A percentile compares a stretch with the other conserved stretches of the same genome.
Evolutionary conservation across 2,888 invertebrate genomes (phyloP).

Genomic region (Acronicta aceris): DNA sequence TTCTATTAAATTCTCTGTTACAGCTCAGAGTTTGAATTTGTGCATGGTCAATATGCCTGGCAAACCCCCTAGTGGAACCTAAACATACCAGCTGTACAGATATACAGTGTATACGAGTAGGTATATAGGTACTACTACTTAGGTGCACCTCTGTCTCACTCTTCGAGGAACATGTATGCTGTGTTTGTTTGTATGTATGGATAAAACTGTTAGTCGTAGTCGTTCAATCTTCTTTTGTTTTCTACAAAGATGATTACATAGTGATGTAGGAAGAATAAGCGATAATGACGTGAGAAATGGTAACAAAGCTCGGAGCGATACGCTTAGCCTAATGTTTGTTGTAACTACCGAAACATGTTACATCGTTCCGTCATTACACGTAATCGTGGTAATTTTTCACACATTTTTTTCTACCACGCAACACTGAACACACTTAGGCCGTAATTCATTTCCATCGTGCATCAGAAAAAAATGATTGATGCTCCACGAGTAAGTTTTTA

Average conservation of each 20-base stretch:
- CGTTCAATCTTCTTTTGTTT: conserved; percentile 39
- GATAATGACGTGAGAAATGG: conserved; percentile 62
- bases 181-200: conserved; percentile 16
- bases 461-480: conserved; percentile 85
- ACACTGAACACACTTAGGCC: conserved; percentile 74
- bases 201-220: conserved; percentile 21
- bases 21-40: no score
- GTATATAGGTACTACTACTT: no score
- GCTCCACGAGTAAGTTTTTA: conserved; percentile 71
- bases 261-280: conserved; percentile 56
- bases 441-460: conserved; percentile 79
- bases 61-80: no score
- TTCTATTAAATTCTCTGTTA: no score
- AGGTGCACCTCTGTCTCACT: no score
- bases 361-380: conserved; percentile 78
- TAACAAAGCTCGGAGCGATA: conserved; percentile 66
- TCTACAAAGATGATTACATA: conserved; percentile 46
- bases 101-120: no score
- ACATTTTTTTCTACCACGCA: conserved; percentile 79
- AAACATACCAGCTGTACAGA: no score
- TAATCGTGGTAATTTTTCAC: conserved; percentile 84
- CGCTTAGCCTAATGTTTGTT: conserved; percentile 67
- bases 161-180: no score
- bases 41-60: no score
- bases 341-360: conserved; percentile 72